Evolutionary conservation across 2,797 vertebrate genomes (phyloP).

Genomic region (Pristis pectinata): DNA sequence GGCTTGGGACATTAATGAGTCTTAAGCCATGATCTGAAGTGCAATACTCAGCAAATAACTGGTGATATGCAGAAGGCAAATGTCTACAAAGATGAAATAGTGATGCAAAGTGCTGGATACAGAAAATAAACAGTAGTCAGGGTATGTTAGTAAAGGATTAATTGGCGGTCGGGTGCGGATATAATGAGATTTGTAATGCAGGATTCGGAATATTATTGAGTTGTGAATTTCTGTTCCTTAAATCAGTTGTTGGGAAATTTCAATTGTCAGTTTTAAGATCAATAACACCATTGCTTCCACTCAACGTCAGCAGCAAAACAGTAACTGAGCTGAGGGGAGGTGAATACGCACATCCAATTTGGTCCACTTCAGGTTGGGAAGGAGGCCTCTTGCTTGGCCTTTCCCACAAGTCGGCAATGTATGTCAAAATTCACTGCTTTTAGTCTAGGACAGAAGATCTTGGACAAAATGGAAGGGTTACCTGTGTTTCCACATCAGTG

Average conservation of each 20-base stretch:
- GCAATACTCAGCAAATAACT: neutral
- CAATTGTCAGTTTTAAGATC: neutral
- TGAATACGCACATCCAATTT: neutral
- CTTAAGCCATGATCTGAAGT: neutral
- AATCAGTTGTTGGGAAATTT: neutral
- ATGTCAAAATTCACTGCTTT: neutral
- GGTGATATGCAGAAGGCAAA: neutral
- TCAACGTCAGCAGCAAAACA: neutral
- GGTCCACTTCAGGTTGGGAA: neutral
- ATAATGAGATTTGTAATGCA: neutral
- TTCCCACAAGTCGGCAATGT: neutral
- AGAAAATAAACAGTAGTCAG: neutral
- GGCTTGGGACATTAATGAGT: neutral
- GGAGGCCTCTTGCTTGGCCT: neutral
- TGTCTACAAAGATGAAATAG: neutral
- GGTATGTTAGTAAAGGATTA: neutral
- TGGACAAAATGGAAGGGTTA: slow-evolving; percentile 42
- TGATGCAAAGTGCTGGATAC: neutral
- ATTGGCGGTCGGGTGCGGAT: neutral
- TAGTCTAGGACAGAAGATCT: too few relatives aligned
- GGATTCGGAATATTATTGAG: neutral
- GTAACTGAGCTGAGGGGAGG: neutral
- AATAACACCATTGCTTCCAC: neutral
- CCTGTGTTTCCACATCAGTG: slow-evolving; percentile 67
- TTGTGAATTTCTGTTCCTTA: neutral